phyloP scores from a whole-genome alignment of 92 coral and sea anemone genomes.

The Blastomussa wellsi region DNA sequence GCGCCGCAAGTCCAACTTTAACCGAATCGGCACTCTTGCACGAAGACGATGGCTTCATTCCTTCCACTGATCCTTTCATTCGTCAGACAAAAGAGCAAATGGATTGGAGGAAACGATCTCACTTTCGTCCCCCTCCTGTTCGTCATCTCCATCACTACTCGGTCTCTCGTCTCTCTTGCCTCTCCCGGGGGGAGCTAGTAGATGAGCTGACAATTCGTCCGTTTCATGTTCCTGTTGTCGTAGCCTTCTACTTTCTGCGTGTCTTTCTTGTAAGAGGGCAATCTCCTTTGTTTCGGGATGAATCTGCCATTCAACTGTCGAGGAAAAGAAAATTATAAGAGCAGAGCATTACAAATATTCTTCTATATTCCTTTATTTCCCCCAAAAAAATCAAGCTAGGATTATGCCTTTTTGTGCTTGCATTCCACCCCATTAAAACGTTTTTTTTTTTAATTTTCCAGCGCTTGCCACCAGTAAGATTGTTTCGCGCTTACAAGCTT shows the following conservation, averaged over 20 bases:
- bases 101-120: slow-evolving; percentile 66
- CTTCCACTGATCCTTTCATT: slow-evolving; percentile 36
- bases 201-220: slow-evolving; percentile 37
- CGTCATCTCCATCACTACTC: slow-evolving; percentile 66
- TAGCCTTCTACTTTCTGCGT: slow-evolving; percentile 53
- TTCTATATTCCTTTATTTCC: background rate
- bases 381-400: background rate
- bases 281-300: slow-evolving; percentile 78
- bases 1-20: background rate
- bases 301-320: slow-evolving; percentile 75
- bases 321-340: background rate
- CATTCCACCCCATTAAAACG: too few relatives aligned
- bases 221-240: slow-evolving; percentile 67
- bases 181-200: slow-evolving; percentile 49
- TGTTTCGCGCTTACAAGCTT: background rate
- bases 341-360: background rate
- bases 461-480: too few relatives aligned
- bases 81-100: slow-evolving; percentile 82
- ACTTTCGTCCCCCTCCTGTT: slow-evolving; percentile 60
- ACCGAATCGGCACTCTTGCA: background rate
- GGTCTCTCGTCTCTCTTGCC: slow-evolving; percentile 42
- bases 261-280: slow-evolving; percentile 72
- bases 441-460: too few relatives aligned
- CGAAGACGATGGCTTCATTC: background rate
- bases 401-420: too few relatives aligned